Base-by-base conservation (phyloP, 2,888 invertebrate species). In the Drosophila emarginata region DNA sequence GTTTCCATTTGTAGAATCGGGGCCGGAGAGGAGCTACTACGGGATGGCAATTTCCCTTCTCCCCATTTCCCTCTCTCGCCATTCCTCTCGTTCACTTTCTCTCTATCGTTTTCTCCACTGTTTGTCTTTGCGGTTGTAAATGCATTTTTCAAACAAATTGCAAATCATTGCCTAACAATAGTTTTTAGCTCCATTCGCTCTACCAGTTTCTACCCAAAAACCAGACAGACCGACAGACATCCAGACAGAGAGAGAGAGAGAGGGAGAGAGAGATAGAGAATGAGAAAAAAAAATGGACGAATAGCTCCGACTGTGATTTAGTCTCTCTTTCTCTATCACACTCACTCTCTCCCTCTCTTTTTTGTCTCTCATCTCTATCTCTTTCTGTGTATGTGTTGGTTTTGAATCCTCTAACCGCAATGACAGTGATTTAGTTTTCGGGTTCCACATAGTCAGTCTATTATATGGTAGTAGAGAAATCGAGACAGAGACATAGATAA, bases 141-240 rank as follows among this genome's bases (percentile, higher is more conserved):
- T 86, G 86, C 89, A 89, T 86, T 86, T 86, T 87, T 86, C 89
- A 86, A 89, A 80, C 89, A 87, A 86, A 86, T 86, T 86, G 86
- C 86, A 86, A 86, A 86, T 86, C 89, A 86, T 86, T 86, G 89
- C 88, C 86, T 78, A 89, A 87, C 86, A 89, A 87, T 85, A 87
- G 87, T 76, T 77, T 65, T 68, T 54, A 70, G 65, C 69, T 70
- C n/a, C 37, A 45, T 57, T 58, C 56, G 56, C 37, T 65, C 53
- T 63, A 56, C 62, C 37, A 37, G 36, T 57, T 57, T 39, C 23
- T 36, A 56, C 18, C 45, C 11, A 4, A 18, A 45, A 45, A 21
- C 15, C 7, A 45, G 9, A 7, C 9, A 45, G 9, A 21, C 26
- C 2, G 3, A 40, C 15, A 40, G 23, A 23, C 23, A 23, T 2